Evolutionary conservation across 2,888 invertebrate genomes (phyloP).

Genomic region (Microplitis manilae): DNA sequence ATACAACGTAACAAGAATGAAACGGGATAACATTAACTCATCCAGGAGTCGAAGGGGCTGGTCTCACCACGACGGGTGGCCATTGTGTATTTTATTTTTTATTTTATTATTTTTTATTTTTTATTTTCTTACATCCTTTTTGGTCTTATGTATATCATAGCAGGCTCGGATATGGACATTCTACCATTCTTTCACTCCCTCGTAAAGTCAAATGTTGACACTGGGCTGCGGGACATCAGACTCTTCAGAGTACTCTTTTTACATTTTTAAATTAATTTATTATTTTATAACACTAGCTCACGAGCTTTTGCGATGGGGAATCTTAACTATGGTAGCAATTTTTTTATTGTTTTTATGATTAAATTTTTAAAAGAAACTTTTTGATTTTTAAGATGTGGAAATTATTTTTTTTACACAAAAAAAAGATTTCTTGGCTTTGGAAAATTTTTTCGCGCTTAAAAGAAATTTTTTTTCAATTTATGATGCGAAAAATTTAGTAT

Average conservation of each 20-base stretch:
- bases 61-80: conserved; percentile 67
- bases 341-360: too few relatives aligned
- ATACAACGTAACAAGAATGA: conserved; percentile 63
- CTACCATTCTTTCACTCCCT: conserved; percentile 64
- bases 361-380: too few relatives aligned
- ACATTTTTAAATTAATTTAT: conserved; percentile 41
- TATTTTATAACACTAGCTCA: conserved; percentile 50
- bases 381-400: too few relatives aligned
- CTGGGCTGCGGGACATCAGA: conserved; percentile 64
- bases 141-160: not conserved
- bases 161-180: conserved; percentile 38
- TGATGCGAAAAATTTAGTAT: too few relatives aligned
- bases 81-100: conserved; percentile 61
- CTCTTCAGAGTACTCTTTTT: conserved; percentile 41
- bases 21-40: conserved; percentile 67
- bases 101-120: conserved; percentile 24
- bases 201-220: conserved; percentile 71
- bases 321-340: not conserved
- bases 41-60: conserved; percentile 67
- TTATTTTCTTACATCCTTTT: conserved; percentile 6
- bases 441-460: too few relatives aligned
- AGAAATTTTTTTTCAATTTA: too few relatives aligned
- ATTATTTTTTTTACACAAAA: too few relatives aligned
- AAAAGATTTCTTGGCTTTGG: too few relatives aligned
- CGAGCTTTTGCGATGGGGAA: conserved; percentile 52